phyloP scores from a whole-genome alignment of 2,797 vertebrate genomes.

The Paramormyrops hopkinsi region DNA sequence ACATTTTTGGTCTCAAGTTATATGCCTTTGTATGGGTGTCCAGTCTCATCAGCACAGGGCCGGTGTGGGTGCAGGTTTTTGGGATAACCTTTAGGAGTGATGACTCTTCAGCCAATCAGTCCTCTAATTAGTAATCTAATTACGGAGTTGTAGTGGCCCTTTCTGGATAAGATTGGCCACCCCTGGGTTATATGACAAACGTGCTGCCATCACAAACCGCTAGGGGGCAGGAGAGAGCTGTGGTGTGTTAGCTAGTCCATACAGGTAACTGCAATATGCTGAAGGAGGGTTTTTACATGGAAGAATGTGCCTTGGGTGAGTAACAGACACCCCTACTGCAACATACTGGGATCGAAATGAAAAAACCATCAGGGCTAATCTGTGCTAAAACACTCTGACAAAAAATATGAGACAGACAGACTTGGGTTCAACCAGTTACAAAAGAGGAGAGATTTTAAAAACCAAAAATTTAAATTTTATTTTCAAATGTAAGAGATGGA shows the following conservation, averaged over 20 bases:
- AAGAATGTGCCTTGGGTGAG: background rate
- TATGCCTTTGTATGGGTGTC: background rate
- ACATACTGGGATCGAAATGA: background rate
- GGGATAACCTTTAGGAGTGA: background rate
- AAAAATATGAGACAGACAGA: background rate
- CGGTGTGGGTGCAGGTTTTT: background rate
- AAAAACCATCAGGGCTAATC: background rate
- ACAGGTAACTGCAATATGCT: background rate
- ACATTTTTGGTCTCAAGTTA: background rate
- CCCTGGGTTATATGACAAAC: background rate
- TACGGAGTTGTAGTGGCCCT: background rate
- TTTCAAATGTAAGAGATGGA: constrained; percentile 36
- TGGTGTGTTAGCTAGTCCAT: background rate
- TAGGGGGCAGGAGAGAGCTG: background rate
- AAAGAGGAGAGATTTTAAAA: constrained; percentile 11
- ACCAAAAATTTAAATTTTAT: constrained; percentile 54
- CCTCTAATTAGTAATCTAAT: background rate
- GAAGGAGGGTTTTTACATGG: background rate
- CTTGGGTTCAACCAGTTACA: background rate
- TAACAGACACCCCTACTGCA: background rate
- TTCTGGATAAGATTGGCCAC: background rate
- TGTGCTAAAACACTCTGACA: background rate
- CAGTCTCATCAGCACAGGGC: background rate
- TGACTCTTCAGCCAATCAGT: background rate
- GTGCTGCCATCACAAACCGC: background rate